These are phyloP conservation scores for Pocillopora verrucosa DNA, from an alignment of 64 coral and sea anemone species.

Conservation along the genomic window DNA sequence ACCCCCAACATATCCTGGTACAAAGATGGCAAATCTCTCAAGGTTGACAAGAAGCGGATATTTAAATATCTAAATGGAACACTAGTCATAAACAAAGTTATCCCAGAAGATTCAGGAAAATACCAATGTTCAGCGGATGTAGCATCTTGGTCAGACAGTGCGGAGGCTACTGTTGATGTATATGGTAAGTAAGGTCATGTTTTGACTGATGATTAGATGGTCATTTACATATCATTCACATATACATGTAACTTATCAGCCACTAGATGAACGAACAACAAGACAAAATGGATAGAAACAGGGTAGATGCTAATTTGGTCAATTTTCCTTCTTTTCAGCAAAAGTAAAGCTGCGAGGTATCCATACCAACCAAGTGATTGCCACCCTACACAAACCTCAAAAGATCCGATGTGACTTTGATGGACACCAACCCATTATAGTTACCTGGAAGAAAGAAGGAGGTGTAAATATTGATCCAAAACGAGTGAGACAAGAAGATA, in stretches of 20 bases:
- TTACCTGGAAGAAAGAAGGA: slow-evolving; percentile 33
- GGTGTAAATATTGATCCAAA: not conserved
- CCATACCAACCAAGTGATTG: not conserved
- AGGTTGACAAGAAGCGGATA: not conserved
- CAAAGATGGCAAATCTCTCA: not conserved
- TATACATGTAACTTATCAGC: too few species aligned
- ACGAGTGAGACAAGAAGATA: slow-evolving; percentile 1
- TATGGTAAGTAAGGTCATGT: slow-evolving; percentile 46
- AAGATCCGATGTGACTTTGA: slow-evolving; percentile 46
- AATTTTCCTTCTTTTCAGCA: slow-evolving; percentile 12
- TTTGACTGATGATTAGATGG: not conserved
- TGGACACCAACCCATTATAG: slow-evolving; percentile 6
- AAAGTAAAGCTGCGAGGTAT: slow-evolving; percentile 5
- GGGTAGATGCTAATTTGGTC: not conserved
- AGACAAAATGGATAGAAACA: not conserved
- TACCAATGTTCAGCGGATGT: slow-evolving; percentile 55
- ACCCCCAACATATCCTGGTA: slow-evolving; percentile 48
- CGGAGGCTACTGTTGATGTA: slow-evolving; percentile 47
- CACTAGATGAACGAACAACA: too few species aligned
- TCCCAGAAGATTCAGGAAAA: not conserved
- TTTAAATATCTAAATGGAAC: slow-evolving; percentile 13
- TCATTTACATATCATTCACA: too few species aligned
- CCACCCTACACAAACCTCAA: not conserved
- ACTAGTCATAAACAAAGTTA: slow-evolving; percentile 20
- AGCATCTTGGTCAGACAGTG: slow-evolving; percentile 31